These are phyloP conservation scores for Philopotamus ludificatus DNA, from an alignment of 1,140 invertebrate genomes.

Conservation along the genomic window DNA sequence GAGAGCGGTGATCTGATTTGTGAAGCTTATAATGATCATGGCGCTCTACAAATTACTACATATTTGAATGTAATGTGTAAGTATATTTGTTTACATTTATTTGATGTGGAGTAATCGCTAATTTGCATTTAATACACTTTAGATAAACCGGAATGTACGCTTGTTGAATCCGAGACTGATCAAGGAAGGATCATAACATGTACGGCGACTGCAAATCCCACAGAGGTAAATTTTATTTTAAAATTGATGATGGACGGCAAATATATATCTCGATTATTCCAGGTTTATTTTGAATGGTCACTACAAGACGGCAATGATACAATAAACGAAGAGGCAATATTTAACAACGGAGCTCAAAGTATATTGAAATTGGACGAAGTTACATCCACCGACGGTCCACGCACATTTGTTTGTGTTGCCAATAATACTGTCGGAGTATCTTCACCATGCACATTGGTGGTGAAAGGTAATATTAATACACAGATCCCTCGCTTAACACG, in stretches of 20 bases:
- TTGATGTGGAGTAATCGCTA: background rate
- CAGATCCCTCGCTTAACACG: too few species aligned
- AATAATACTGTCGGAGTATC: slow-evolving; percentile 80
- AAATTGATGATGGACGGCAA: background rate
- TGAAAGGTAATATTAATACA: slow-evolving; percentile 61
- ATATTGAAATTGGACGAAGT: slow-evolving; percentile 63
- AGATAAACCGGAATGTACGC: slow-evolving; percentile 84
- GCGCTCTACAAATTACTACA: slow-evolving; percentile 62
- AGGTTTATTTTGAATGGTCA: slow-evolving; percentile 77
- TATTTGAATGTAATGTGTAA: slow-evolving; percentile 80
- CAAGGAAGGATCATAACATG: slow-evolving; percentile 77
- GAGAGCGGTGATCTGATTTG: slow-evolving; percentile 73
- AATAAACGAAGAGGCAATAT: slow-evolving; percentile 59
- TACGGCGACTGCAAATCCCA: slow-evolving; percentile 76
- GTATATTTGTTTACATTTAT: slow-evolving; percentile 46
- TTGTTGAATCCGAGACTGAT: slow-evolving; percentile 68
- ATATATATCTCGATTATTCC: slow-evolving; percentile 5
- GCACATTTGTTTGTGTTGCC: slow-evolving; percentile 80
- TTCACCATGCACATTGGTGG: slow-evolving; percentile 71
- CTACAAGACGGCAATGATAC: slow-evolving; percentile 80
- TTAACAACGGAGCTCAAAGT: slow-evolving; percentile 59
- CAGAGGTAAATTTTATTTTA: slow-evolving; percentile 56
- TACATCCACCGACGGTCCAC: slow-evolving; percentile 59
- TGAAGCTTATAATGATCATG: slow-evolving; percentile 75
- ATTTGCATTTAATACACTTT: slow-evolving; percentile 43